A percentile compares a stretch with the other conserved stretches of the same genome.
phyloP scores from a whole-genome alignment of 1,140 invertebrate species.

The Drosophila setifemur region DNA sequence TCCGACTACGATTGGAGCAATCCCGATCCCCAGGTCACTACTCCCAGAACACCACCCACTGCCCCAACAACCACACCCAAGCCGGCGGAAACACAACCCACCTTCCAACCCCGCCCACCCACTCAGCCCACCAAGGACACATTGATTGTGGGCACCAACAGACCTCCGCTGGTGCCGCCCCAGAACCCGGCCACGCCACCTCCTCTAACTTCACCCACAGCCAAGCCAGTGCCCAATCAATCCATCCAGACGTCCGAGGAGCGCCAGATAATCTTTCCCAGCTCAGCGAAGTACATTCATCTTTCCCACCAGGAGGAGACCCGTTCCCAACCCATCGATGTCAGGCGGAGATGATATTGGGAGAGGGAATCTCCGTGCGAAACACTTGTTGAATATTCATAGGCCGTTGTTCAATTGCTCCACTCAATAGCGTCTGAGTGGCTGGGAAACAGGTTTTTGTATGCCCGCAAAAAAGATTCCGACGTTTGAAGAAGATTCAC shows the following conservation, averaged over 20 bases:
- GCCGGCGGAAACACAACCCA: not conserved
- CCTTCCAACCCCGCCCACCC: slow-evolving; percentile 4
- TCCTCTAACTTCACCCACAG: not conserved
- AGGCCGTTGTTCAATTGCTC: slow-evolving; percentile 2
- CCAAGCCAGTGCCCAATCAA: not conserved
- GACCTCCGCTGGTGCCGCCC: slow-evolving; percentile 32
- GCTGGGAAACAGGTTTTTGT: slow-evolving; percentile 45
- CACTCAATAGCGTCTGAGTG: slow-evolving; percentile 18
- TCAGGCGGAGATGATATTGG: slow-evolving; percentile 31
- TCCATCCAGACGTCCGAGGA: slow-evolving; percentile 13
- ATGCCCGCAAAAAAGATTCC: not conserved
- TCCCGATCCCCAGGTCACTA: not conserved
- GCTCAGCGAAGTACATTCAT: slow-evolving; percentile 17
- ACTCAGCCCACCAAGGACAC: slow-evolving; percentile 19
- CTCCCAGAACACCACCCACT: not conserved
- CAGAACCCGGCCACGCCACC: not conserved
- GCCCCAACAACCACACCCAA: slow-evolving; percentile 3
- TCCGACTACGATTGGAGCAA: not conserved
- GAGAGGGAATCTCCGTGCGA: not conserved
- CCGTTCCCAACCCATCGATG: slow-evolving; percentile 25
- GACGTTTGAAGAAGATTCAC: slow-evolving; percentile 1
- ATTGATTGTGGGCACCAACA: slow-evolving; percentile 49
- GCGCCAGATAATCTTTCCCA: slow-evolving; percentile 47
- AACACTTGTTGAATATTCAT: slow-evolving; percentile 26
- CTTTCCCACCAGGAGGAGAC: slow-evolving; percentile 4